Evolutionary conservation across 2,113 vertebrate genomes (phyloP).

Genomic region (Xiphorhynchus elegans): DNA sequence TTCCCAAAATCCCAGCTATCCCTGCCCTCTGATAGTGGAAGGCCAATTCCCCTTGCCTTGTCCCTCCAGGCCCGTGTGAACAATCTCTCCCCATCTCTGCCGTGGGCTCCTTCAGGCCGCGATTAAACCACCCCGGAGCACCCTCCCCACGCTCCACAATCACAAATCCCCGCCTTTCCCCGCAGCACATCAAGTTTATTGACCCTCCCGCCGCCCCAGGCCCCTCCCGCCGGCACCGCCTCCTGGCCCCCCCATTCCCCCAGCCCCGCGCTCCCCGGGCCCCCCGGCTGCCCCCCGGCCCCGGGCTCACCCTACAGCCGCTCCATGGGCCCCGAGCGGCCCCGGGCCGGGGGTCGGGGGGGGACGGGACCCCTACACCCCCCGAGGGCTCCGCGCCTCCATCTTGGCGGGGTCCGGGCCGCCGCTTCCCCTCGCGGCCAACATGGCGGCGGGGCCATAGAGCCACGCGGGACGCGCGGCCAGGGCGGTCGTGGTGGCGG

Average conservation of each 20-base stretch:
- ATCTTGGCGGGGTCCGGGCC: no score
- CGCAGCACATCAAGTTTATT: fast-evolving
- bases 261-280: background rate
- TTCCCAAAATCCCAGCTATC: fast-evolving
- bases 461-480: no score
- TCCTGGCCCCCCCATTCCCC: background rate
- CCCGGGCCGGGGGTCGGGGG: background rate
- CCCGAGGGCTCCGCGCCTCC: no score
- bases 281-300: no score
- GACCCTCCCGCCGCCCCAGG: background rate
- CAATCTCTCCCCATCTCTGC: no score
- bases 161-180: background rate
- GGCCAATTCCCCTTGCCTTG: background rate
- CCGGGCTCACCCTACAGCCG: slow-evolving; percentile 19
- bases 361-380: no score
- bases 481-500: no score
- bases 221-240: background rate
- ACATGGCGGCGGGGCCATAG: no score
- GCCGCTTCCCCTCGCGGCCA: no score
- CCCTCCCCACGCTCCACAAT: background rate
- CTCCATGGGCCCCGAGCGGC: background rate
- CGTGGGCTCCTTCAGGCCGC: background rate
- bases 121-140: fast-evolving
- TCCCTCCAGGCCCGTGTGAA: fast-evolving
- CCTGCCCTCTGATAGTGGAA: fast-evolving